A percentile compares a stretch with the other conserved stretches of the same genome.
These are phyloP conservation scores for Panurus biarmicus DNA, from an alignment of 2,113 vertebrate genomes.

Conservation along the genomic window DNA sequence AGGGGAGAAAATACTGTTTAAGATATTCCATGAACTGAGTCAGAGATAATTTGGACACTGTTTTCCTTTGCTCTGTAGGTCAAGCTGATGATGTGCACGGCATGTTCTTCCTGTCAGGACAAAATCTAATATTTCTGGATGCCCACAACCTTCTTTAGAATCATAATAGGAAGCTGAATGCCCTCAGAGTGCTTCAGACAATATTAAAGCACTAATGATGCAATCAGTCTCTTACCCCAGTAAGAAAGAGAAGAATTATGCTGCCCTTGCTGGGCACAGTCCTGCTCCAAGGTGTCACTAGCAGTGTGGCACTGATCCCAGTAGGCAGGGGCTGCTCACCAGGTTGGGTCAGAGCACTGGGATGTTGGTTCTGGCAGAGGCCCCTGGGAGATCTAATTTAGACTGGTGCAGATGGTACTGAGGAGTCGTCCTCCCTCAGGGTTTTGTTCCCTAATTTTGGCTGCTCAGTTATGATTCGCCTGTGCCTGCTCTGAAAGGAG, in stretches of 20 bases:
- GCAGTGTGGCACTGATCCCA: not conserved
- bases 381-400: not conserved
- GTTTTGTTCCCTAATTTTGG: conserved; percentile 11
- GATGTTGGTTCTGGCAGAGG: not conserved
- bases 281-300: not conserved
- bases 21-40: not conserved
- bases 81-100: not conserved
- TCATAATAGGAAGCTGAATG: conserved; percentile 6
- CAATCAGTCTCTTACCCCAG: not conserved
- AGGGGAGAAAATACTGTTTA: not conserved
- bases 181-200: not conserved
- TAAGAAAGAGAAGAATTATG: not conserved
- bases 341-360: not conserved
- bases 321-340: not conserved
- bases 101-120: conserved; percentile 2
- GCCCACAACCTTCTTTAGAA: not conserved
- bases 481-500: not conserved
- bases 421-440: not conserved
- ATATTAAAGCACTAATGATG: conserved; percentile 18
- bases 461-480: not conserved
- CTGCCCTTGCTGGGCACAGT: not conserved
- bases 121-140: conserved; percentile 13
- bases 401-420: conserved; percentile 1
- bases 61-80: not conserved
- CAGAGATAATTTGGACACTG: not conserved